Conservation (phyloP, 2,888 invertebrate genomes). For the Ditula angustiorana region DNA sequence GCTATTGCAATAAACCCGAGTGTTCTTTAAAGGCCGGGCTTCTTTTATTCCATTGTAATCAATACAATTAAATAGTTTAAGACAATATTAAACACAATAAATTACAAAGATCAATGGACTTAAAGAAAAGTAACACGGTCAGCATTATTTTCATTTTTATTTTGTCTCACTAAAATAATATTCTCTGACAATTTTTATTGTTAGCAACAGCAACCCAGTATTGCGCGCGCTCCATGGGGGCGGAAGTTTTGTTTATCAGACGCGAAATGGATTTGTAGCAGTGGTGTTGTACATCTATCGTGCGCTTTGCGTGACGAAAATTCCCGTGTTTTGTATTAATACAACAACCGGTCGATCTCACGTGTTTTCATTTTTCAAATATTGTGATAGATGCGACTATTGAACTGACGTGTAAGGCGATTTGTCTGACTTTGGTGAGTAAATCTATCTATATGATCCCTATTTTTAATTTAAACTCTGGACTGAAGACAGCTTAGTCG, state of each 20-base stretch:
- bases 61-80: no score
- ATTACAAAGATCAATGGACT: neutral
- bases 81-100: no score
- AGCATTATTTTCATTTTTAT: neutral
- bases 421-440: conserved; percentile 27
- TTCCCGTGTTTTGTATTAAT: conserved; percentile 48
- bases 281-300: conserved; percentile 56
- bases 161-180: neutral
- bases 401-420: conserved; percentile 18
- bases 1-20: conserved; percentile 10
- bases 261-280: conserved; percentile 47
- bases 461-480: conserved; percentile 19
- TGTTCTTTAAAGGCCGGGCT: neutral
- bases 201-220: conserved; percentile 56
- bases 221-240: conserved; percentile 78
- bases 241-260: conserved; percentile 83
- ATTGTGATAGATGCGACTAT: conserved; percentile 32
- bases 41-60: no score
- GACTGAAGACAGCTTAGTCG: conserved; percentile 1
- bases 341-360: conserved; percentile 28
- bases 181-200: conserved; percentile 30
- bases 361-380: conserved; percentile 37
- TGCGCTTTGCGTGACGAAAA: conserved; percentile 60
- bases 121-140: neutral
- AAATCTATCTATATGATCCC: conserved; percentile 5